phyloP scores from a whole-genome alignment of 1,140 invertebrate genomes.

The Chironomus tepperi region DNA sequence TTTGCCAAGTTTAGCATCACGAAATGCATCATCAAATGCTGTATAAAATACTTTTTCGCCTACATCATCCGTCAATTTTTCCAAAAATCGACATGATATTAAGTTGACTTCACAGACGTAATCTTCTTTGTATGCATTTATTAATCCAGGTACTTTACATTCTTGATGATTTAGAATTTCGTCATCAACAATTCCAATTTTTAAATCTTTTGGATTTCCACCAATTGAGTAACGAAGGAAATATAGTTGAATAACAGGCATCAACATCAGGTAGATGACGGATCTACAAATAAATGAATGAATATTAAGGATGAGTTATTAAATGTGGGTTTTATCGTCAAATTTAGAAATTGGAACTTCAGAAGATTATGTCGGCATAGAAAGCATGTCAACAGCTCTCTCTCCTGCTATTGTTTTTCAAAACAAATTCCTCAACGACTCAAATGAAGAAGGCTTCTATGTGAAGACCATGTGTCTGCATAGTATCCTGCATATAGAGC shows the following conservation, averaged over 20 bases:
- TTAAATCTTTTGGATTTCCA: constrained; percentile 59
- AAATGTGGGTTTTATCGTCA: too few species aligned
- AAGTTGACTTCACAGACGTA: constrained; percentile 40
- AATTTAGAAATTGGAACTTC: too few species aligned
- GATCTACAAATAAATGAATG: constrained; percentile 48
- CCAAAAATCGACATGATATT: constrained; percentile 43
- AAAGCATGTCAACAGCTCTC: too few species aligned
- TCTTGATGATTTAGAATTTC: constrained; percentile 46
- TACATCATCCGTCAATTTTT: constrained; percentile 40
- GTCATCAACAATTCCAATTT: constrained; percentile 67
- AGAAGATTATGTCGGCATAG: too few species aligned
- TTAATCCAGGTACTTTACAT: constrained; percentile 31
- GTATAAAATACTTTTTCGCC: constrained; percentile 33
- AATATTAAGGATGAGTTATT: too few species aligned
- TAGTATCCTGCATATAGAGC: too few species aligned
- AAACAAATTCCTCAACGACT: too few species aligned
- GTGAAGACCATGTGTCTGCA: too few species aligned
- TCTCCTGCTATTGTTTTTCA: too few species aligned
- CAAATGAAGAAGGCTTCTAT: too few species aligned
- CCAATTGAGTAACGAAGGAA: constrained; percentile 75
- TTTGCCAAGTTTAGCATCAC: constrained; percentile 50
- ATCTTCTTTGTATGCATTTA: constrained; percentile 34
- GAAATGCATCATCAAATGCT: constrained; percentile 46
- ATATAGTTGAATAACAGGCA: constrained; percentile 71
- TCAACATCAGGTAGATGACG: constrained; percentile 66